Evolutionary conservation across 2,888 invertebrate species (phyloP).

Genomic region (Homarus gammarus): DNA sequence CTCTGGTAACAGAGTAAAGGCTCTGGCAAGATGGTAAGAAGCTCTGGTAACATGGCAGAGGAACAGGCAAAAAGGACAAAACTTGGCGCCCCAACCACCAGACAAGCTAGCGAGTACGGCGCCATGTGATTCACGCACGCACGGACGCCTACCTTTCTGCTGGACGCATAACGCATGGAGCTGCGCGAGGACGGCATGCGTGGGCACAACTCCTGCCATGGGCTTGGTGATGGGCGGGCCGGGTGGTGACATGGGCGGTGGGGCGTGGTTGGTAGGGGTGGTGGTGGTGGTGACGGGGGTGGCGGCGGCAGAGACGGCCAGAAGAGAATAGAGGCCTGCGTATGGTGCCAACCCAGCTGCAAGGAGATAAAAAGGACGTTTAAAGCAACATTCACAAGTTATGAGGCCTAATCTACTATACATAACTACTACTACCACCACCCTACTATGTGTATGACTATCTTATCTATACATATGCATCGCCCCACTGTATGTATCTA

Average conservation of each 20-base stretch:
- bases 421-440: too few species aligned
- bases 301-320: slow-evolving; percentile 33
- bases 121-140: too few species aligned
- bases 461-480: too few species aligned
- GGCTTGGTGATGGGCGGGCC: slow-evolving; percentile 52
- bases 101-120: not conserved
- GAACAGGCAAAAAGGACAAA: not conserved
- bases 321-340: slow-evolving; percentile 28
- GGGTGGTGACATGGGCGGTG: slow-evolving; percentile 29
- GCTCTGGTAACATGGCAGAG: not conserved
- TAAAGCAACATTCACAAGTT: too few species aligned
- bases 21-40: too few species aligned
- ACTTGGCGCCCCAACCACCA: not conserved
- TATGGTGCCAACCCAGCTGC: slow-evolving; percentile 40
- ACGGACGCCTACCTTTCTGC: slow-evolving; percentile 51
- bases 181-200: slow-evolving; percentile 56
- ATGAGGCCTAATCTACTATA: too few species aligned
- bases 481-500: too few species aligned
- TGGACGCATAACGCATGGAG: slow-evolving; percentile 60
- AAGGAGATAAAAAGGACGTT: not conserved
- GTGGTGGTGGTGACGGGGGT: slow-evolving; percentile 25
- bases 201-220: slow-evolving; percentile 61
- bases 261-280: slow-evolving; percentile 31
- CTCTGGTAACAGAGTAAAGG: too few species aligned
- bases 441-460: too few species aligned